Evolutionary conservation across 2,888 invertebrate species (phyloP).

Genomic region (Metallyticus violacea): DNA sequence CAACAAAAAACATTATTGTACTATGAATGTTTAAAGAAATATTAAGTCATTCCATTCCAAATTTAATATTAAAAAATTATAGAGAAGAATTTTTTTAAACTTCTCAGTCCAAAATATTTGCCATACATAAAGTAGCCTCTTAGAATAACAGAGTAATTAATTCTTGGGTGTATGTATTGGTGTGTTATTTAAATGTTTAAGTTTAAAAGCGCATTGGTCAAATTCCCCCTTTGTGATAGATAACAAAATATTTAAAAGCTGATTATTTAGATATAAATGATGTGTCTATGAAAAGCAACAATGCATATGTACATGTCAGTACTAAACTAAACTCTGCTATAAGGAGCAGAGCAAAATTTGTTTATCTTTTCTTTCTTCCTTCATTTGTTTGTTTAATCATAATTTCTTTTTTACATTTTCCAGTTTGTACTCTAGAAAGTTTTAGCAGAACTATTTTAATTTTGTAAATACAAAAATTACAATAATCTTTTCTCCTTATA

Average conservation of each 20-base stretch:
- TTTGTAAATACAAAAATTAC: not conserved
- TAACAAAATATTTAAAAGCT: not conserved
- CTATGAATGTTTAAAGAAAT: conserved; percentile 20
- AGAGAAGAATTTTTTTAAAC: conserved; percentile 21
- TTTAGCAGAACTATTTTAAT: not conserved
- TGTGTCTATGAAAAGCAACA: not conserved
- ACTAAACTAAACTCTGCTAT: not conserved
- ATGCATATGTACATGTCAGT: not conserved
- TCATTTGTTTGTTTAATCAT: not conserved
- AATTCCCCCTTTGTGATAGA: not conserved
- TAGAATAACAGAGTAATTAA: conserved; percentile 2
- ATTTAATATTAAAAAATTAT: conserved; percentile 19
- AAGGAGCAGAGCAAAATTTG: not conserved
- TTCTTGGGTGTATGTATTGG: conserved; percentile 17
- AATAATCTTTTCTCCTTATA: not conserved
- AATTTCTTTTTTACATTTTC: not conserved
- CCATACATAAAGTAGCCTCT: conserved; percentile 19
- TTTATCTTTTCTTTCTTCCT: not conserved
- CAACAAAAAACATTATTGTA: not conserved
- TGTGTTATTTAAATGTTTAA: conserved; percentile 23
- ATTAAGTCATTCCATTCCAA: conserved; percentile 22
- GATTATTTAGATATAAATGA: not conserved
- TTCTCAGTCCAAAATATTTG: conserved; percentile 28
- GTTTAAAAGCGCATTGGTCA: not conserved
- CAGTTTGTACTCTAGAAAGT: not conserved